phyloP scores from a whole-genome alignment of 2,113 vertebrate genomes.

The Silurus glanis region DNA sequence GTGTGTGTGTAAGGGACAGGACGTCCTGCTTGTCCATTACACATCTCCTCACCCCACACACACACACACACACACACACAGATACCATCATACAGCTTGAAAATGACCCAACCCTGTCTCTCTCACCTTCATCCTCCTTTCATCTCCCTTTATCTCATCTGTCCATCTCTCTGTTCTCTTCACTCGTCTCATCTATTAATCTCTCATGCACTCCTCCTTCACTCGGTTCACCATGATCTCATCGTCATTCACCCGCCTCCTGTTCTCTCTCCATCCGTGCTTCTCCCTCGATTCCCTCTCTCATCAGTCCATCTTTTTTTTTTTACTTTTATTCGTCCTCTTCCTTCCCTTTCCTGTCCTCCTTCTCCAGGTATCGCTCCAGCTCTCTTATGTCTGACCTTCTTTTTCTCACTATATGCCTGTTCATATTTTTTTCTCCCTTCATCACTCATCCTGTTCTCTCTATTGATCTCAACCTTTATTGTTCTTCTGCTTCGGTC shows the following conservation, averaged over 20 bases:
- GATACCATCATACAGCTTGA: neutral
- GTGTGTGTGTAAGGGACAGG: neutral
- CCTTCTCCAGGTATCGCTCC: neutral
- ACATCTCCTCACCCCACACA: neutral
- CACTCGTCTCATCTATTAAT: neutral
- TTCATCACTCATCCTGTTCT: neutral
- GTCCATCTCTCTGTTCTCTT: too few species aligned
- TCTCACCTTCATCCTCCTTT: neutral
- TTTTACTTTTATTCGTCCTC: neutral
- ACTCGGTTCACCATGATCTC: neutral
- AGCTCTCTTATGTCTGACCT: neutral
- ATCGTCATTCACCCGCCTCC: neutral
- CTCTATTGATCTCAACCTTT: neutral
- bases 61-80: neutral
- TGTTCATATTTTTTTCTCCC: neutral
- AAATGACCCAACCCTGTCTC: neutral
- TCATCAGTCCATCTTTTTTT: neutral
- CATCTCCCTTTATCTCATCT: constrained; percentile 3
- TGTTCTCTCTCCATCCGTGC: neutral
- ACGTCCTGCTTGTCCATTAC: neutral
- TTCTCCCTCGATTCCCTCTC: neutral
- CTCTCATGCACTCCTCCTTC: neutral
- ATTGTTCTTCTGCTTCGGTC: neutral
- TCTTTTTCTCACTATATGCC: neutral
- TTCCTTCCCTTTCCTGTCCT: neutral